phyloP scores from a whole-genome alignment of 2,797 vertebrate species.

The Esox masquinongy region DNA sequence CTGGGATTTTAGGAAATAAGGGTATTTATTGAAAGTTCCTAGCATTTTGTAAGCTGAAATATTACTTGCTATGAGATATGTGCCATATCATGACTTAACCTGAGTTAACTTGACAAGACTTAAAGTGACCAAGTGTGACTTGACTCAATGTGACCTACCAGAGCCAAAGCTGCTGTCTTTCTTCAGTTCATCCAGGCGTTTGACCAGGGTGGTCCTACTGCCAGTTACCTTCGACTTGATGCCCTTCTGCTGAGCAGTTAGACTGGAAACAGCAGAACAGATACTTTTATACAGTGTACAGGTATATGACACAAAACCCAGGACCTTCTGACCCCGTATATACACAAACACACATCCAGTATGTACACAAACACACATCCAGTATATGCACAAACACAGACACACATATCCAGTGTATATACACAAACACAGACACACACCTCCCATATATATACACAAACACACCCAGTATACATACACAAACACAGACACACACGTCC shows the following conservation, averaged over 20 bases:
- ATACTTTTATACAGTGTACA: background rate
- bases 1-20: too few relatives aligned
- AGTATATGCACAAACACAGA: too few relatives aligned
- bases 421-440: background rate
- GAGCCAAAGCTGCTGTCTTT: constrained; percentile 74
- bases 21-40: too few relatives aligned
- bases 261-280: constrained; percentile 64
- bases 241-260: constrained; percentile 75
- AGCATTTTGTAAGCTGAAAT: too few relatives aligned
- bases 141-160: constrained; percentile 28
- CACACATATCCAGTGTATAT: too few relatives aligned
- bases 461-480: background rate
- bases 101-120: too few relatives aligned
- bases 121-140: background rate
- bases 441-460: too few relatives aligned
- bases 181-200: constrained; percentile 80
- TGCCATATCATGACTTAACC: background rate
- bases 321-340: background rate
- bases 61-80: too few relatives aligned
- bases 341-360: background rate
- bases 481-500: background rate
- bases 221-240: constrained; percentile 80
- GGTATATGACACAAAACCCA: background rate
- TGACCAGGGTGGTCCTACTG: constrained; percentile 76
- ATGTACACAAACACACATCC: constrained; percentile 69